Evolutionary conservation across 2,888 invertebrate genomes (phyloP).

Genomic region (Eristalis pertinax): DNA sequence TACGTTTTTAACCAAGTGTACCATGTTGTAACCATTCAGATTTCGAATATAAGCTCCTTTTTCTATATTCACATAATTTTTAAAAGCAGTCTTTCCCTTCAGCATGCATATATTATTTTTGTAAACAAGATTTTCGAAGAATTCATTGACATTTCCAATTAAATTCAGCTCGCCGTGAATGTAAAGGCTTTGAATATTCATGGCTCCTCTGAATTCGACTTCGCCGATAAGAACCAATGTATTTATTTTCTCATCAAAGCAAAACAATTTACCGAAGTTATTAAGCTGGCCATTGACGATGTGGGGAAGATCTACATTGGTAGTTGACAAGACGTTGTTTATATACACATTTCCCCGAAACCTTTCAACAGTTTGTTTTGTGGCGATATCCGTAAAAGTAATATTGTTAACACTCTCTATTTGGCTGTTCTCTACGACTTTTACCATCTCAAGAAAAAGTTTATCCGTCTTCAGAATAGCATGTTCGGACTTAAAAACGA

Average conservation of each 20-base stretch:
- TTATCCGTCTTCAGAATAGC: constrained; percentile 74
- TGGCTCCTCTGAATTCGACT: constrained; percentile 71
- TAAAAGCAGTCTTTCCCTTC: constrained; percentile 77
- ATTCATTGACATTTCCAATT: constrained; percentile 74
- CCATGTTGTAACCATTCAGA: constrained; percentile 78
- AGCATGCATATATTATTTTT: constrained; percentile 74
- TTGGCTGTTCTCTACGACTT: constrained; percentile 77
- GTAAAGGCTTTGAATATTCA: constrained; percentile 74
- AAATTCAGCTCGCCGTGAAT: constrained; percentile 76
- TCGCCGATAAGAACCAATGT: constrained; percentile 76
- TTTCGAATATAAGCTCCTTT: constrained; percentile 77
- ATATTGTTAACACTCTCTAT: constrained; percentile 80
- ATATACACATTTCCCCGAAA: constrained; percentile 76
- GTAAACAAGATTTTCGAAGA: constrained; percentile 77
- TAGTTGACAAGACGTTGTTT: constrained; percentile 75
- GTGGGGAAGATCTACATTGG: constrained; percentile 72
- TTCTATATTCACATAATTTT: constrained; percentile 76
- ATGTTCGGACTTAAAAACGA: constrained; percentile 79
- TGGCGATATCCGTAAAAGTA: constrained; percentile 79
- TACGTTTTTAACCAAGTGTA: constrained; percentile 79
- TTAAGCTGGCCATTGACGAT: constrained; percentile 73
- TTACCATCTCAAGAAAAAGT: constrained; percentile 75
- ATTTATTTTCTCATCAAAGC: constrained; percentile 74
- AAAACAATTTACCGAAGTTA: constrained; percentile 62
- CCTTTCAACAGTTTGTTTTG: constrained; percentile 74